phyloP scores from a whole-genome alignment of 1,140 invertebrate genomes.

The Drosophila ficusphila region DNA sequence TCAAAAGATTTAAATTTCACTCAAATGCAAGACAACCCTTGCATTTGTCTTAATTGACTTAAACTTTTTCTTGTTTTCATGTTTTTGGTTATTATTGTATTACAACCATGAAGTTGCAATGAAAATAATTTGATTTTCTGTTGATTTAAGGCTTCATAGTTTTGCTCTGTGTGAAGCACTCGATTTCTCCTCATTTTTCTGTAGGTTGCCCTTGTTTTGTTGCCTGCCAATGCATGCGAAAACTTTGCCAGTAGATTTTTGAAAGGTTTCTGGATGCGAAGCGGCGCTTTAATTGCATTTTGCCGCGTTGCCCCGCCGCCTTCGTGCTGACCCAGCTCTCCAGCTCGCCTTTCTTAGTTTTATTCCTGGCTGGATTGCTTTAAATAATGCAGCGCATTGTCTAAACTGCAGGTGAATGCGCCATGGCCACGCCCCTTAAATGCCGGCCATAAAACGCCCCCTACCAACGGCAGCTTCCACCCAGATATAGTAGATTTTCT shows the following conservation, averaged over 20 bases:
- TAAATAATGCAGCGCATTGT: conserved; percentile 81
- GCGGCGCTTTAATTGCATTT: conserved; percentile 78
- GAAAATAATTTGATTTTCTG: too few species aligned
- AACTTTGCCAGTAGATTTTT: conserved; percentile 76
- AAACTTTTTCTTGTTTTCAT: too few species aligned
- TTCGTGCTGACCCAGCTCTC: conserved; percentile 7
- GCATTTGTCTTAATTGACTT: too few species aligned
- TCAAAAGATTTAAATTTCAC: too few species aligned
- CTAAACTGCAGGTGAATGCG: conserved; percentile 35
- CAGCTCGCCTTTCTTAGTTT: background rate
- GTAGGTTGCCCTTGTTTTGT: conserved; percentile 27
- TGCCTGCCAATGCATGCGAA: conserved; percentile 71
- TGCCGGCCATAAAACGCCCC: conserved; percentile 33
- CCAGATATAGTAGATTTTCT: conserved; percentile 3
- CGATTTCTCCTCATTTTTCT: conserved; percentile 16
- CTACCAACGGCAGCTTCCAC: background rate
- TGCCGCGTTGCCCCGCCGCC: conserved; percentile 37
- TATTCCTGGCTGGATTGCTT: conserved; percentile 26
- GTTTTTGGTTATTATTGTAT: too few species aligned
- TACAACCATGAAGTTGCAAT: too few species aligned
- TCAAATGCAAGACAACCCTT: too few species aligned
- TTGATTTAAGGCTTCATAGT: too few species aligned
- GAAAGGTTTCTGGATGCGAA: conserved; percentile 60
- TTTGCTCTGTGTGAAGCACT: background rate
- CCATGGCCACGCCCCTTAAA: conserved; percentile 34